Base-by-base conservation (phyloP, 2,888 invertebrate genomes). In the Luperina testacea region DNA sequence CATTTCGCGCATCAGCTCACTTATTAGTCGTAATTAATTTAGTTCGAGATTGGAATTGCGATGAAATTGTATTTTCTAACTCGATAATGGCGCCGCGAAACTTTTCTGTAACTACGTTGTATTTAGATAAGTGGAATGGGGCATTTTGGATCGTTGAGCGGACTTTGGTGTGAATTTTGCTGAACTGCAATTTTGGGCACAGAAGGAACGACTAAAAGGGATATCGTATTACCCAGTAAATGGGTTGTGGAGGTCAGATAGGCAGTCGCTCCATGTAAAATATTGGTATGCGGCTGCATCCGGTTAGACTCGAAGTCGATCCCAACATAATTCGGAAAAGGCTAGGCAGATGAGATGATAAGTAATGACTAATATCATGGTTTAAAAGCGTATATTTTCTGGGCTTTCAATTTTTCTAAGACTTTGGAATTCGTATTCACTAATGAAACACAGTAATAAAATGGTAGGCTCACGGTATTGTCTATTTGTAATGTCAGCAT, bases 21-120 rank as follows among this genome's bases (percentile, higher is more conserved):
- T 85, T 87, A 87, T 85, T 85, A 86, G 72, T 78, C 73, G 82
- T 90, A 90, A 90, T 88, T 82, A 82, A 90, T 88, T 91, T 85
- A 88, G 81, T 85, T 84, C 20, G 78, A 69, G 80, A 78, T 73
- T 61, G 68, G 82, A 85, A 83, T 81, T 78, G 74, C 75, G 67
- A 68, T 72, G 68, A 81, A 88, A 88, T 88, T 86, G 82, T 88
- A 77, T 82, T 88, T 81, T 72, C 71, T 76, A 88, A 89, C 75
- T 89, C 45, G 82, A 81, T 89, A 87, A 87, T 88, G 79, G 80
- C 85, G 68, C 45, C 75, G 76, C 48, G 45, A 11, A 88, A 89
- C 72, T 89, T 88, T 81, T 80, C 70, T 79, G 72, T 83, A 84
- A 88, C 72, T 85, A 85, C 81, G 80, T 89, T 89, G 84, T 81